These are phyloP conservation scores for Esox masquinongy DNA, from an alignment of 2,797 vertebrate species.

Conservation along the genomic window DNA sequence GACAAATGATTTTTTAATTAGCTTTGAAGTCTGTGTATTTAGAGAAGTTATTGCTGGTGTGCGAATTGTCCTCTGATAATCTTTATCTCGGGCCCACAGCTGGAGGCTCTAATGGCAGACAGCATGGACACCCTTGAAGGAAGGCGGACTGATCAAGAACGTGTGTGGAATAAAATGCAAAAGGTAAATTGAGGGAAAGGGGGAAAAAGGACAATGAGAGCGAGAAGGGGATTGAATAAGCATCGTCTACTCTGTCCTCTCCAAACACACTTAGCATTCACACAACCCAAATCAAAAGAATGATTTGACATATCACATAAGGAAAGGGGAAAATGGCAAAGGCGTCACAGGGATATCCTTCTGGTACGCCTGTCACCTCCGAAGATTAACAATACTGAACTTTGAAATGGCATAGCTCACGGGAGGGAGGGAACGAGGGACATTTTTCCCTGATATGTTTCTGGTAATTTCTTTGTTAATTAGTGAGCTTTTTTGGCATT, in stretches of 20 bases:
- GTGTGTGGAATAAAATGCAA: slow-evolving; percentile 78
- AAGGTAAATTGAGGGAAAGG: slow-evolving; percentile 67
- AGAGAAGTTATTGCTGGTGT: slow-evolving; percentile 74
- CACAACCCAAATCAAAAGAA: slow-evolving; percentile 28
- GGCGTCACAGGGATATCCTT: background rate
- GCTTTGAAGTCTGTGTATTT: slow-evolving; percentile 75
- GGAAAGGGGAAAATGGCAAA: background rate
- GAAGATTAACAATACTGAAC: slow-evolving; percentile 27
- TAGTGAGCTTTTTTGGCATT: slow-evolving; percentile 39
- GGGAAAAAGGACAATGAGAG: slow-evolving; percentile 16
- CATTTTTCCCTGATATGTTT: slow-evolving; percentile 13
- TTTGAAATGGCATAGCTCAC: slow-evolving; percentile 35
- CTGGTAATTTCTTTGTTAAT: slow-evolving; percentile 31
- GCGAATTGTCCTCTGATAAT: slow-evolving; percentile 79
- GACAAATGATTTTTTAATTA: slow-evolving; percentile 91
- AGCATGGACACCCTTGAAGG: slow-evolving; percentile 83
- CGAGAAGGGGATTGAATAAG: background rate
- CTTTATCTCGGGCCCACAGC: slow-evolving; percentile 83
- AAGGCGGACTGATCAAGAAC: slow-evolving; percentile 63
- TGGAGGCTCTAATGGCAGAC: slow-evolving; percentile 84
- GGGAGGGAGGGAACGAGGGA: slow-evolving; percentile 11
- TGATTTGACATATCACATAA: slow-evolving; percentile 27
- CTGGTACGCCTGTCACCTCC: slow-evolving; percentile 24
- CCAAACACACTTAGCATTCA: slow-evolving; percentile 19
- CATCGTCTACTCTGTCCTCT: slow-evolving; percentile 7